Conservation (phyloP, 2,797 vertebrate genomes). For the Sylvilagus floridanus region DNA sequence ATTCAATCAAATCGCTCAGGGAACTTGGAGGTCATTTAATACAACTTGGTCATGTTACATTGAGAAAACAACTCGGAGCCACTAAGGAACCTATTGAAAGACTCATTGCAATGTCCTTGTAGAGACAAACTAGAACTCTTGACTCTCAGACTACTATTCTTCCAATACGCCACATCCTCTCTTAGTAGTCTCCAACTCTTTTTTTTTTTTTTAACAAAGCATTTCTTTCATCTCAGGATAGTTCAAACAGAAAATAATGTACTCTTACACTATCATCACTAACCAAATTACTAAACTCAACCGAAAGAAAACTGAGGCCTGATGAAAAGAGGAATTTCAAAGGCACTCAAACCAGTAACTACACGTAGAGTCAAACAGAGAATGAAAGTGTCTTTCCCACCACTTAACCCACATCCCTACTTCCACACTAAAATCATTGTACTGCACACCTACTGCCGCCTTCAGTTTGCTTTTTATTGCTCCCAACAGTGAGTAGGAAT, state of each 20-base stretch:
- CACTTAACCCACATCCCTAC: neutral
- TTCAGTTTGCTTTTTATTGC: slow-evolving; percentile 18
- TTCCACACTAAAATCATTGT: slow-evolving; percentile 36
- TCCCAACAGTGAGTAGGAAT: slow-evolving; percentile 11
- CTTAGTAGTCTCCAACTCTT: neutral
- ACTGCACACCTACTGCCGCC: neutral
- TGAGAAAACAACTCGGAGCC: slow-evolving; percentile 31
- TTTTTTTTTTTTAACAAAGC: neutral
- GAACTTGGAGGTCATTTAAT: neutral
- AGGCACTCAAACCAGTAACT: slow-evolving; percentile 19
- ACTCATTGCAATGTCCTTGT: neutral
- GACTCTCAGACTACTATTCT: neutral
- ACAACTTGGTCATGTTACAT: neutral
- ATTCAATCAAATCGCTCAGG: slow-evolving; percentile 2
- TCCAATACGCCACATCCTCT: neutral
- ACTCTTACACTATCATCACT: neutral
- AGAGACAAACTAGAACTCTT: neutral
- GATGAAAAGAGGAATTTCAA: slow-evolving; percentile 46
- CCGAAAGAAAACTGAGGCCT: slow-evolving; percentile 42
- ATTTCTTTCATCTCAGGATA: slow-evolving; percentile 47
- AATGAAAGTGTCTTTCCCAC: slow-evolving; percentile 10
- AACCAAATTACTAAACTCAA: slow-evolving; percentile 36
- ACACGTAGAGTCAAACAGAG: slow-evolving; percentile 35
- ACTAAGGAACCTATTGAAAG: neutral
- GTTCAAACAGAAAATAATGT: slow-evolving; percentile 27